These are phyloP conservation scores for Mythimna ferrago DNA, from an alignment of 2,888 invertebrate species.

Conservation along the genomic window DNA sequence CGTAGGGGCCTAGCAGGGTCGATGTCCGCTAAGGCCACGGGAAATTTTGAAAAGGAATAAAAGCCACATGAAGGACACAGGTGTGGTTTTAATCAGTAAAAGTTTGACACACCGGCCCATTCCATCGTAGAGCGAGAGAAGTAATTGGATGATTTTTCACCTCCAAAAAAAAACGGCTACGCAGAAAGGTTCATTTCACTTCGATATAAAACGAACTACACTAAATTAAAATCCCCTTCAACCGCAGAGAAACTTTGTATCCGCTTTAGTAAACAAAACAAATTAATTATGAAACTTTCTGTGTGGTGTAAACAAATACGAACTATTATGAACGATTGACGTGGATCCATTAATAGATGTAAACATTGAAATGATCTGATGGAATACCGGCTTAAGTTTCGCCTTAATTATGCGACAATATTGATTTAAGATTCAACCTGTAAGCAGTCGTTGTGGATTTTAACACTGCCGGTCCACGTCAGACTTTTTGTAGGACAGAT, in stretches of 20 bases:
- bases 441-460: slow-evolving; percentile 18
- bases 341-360: slow-evolving; percentile 26
- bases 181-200: background rate
- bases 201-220: background rate
- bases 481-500: background rate
- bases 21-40: too few species aligned
- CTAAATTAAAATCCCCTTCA: background rate
- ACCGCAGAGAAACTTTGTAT: background rate
- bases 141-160: too few species aligned
- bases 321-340: slow-evolving; percentile 36
- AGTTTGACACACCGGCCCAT: too few species aligned
- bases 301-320: slow-evolving; percentile 14
- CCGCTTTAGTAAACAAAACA: slow-evolving; percentile 16
- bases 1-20: too few species aligned
- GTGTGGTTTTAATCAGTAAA: too few species aligned
- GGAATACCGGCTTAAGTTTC: slow-evolving; percentile 21
- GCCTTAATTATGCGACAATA: slow-evolving; percentile 56
- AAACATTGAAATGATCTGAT: slow-evolving; percentile 41
- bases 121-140: too few species aligned
- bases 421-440: slow-evolving; percentile 40
- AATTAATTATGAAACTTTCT: slow-evolving; percentile 41
- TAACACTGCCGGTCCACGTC: too few species aligned
- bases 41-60: too few species aligned
- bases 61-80: too few species aligned
- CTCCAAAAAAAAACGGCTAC: too few species aligned